Percentiles rank a stretch among this genome's conserved stretches.
Evolutionary conservation across 37 sponge, comb jelly and placozoan genomes (phyloP).

Genomic region (Cliona cf. orientalis): DNA sequence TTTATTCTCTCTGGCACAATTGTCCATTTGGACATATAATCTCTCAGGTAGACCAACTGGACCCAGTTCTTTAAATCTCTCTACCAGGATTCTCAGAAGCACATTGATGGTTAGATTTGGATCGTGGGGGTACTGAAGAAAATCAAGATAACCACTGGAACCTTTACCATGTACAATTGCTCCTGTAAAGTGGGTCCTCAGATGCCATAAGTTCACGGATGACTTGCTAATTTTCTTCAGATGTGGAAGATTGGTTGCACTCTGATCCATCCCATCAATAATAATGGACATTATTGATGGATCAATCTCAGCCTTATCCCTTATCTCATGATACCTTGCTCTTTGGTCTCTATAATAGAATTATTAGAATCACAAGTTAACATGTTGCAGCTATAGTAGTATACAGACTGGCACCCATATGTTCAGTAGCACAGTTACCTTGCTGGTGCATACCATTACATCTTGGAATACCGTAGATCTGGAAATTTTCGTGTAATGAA

Average conservation of each 20-base stretch:
- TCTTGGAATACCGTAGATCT: too few relatives aligned
- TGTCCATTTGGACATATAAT: constrained; percentile 35
- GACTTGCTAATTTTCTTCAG: constrained; percentile 22
- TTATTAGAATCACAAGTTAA: background rate
- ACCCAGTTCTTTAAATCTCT: background rate
- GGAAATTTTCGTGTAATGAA: too few relatives aligned
- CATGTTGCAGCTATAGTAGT: background rate
- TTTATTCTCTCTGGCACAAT: constrained; percentile 50
- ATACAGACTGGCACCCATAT: too few relatives aligned
- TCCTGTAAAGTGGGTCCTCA: constrained; percentile 56
- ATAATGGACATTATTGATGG: constrained; percentile 34
- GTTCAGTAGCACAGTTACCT: too few relatives aligned
- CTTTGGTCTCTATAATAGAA: constrained; percentile 12
- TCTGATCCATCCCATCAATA: constrained; percentile 67
- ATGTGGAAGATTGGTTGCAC: constrained; percentile 39
- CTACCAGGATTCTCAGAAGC: background rate
- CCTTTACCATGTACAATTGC: constrained; percentile 18
- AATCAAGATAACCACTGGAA: constrained; percentile 23
- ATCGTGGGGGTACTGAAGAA: constrained; percentile 56
- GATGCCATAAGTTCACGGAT: constrained; percentile 40
- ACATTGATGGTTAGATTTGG: constrained; percentile 53
- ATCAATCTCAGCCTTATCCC: constrained; percentile 31
- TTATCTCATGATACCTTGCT: constrained; percentile 14
- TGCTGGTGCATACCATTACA: too few relatives aligned
- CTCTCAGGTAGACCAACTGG: background rate